These are phyloP conservation scores for Leptopilina syphax DNA, from an alignment of 2,888 invertebrate genomes.

Conservation along the genomic window DNA sequence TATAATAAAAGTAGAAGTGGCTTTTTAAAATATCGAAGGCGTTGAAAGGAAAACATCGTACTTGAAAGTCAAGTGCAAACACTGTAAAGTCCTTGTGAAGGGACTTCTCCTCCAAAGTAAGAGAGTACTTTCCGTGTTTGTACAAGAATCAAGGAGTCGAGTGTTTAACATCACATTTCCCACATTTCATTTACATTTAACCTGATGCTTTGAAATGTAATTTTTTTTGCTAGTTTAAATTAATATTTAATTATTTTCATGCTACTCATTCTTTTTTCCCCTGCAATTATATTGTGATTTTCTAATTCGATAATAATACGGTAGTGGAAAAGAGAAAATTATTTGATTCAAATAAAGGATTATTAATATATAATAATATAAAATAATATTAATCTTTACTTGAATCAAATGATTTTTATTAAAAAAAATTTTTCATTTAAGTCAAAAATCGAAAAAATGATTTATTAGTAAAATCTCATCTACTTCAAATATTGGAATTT, in stretches of 20 bases:
- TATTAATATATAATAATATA: too few relatives aligned
- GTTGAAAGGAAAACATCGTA: slow-evolving; percentile 32
- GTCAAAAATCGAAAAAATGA: too few relatives aligned
- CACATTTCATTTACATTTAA: slow-evolving; percentile 28
- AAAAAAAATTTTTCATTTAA: too few relatives aligned
- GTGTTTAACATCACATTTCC: slow-evolving; percentile 31
- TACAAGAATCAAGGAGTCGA: slow-evolving; percentile 28
- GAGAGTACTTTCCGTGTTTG: slow-evolving; percentile 36
- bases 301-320: background rate
- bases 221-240: background rate
- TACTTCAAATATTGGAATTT: too few relatives aligned
- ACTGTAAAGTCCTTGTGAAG: slow-evolving; percentile 27
- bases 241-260: slow-evolving; percentile 11
- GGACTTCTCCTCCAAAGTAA: slow-evolving; percentile 4
- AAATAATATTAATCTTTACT: too few relatives aligned
- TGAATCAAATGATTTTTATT: too few relatives aligned
- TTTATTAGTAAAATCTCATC: too few relatives aligned
- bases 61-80: slow-evolving; percentile 26
- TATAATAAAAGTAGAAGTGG: slow-evolving; percentile 16
- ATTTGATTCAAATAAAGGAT: too few relatives aligned
- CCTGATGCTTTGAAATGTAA: slow-evolving; percentile 4
- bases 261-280: background rate
- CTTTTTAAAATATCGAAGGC: slow-evolving; percentile 22
- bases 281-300: background rate
- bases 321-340: background rate